Conservation (phyloP, 2,113 vertebrate genomes). For the Dromaius novaehollandiae region DNA sequence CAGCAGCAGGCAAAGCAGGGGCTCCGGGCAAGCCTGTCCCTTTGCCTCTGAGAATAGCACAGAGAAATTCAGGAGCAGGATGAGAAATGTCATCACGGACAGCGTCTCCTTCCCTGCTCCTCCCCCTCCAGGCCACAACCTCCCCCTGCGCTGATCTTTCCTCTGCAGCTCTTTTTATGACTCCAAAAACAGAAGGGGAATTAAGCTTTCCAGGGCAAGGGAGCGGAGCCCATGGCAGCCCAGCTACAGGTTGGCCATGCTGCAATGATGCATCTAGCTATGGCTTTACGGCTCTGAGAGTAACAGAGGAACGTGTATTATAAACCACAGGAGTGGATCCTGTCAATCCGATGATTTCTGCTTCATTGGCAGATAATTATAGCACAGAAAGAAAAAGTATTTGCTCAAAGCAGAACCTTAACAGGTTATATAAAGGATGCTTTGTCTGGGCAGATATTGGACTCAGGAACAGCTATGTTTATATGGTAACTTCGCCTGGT, state of each 20-base stretch:
- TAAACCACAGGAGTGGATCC: background rate
- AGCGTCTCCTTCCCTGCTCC: background rate
- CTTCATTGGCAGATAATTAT: constrained; percentile 20
- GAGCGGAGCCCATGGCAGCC: background rate
- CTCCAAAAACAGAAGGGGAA: background rate
- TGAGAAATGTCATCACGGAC: background rate
- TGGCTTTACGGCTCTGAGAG: background rate
- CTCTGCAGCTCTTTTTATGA: background rate
- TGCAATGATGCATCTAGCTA: background rate
- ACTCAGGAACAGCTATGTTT: constrained; percentile 3
- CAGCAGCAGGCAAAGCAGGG: background rate
- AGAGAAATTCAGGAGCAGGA: background rate
- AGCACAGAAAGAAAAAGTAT: background rate
- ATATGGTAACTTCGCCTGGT: background rate
- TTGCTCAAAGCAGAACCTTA: constrained; percentile 11
- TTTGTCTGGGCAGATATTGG: constrained; percentile 29
- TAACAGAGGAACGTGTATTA: background rate
- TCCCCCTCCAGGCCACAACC: background rate
- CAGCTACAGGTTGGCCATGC: background rate
- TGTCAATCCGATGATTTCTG: background rate
- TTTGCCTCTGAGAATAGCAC: background rate
- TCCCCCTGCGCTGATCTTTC: background rate
- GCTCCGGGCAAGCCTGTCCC: background rate
- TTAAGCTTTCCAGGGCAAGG: background rate
- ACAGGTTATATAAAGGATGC: constrained; percentile 28